These are phyloP conservation scores for Nothoprocta perdicaria DNA, from an alignment of 2,113 vertebrate species.

Conservation along the genomic window DNA sequence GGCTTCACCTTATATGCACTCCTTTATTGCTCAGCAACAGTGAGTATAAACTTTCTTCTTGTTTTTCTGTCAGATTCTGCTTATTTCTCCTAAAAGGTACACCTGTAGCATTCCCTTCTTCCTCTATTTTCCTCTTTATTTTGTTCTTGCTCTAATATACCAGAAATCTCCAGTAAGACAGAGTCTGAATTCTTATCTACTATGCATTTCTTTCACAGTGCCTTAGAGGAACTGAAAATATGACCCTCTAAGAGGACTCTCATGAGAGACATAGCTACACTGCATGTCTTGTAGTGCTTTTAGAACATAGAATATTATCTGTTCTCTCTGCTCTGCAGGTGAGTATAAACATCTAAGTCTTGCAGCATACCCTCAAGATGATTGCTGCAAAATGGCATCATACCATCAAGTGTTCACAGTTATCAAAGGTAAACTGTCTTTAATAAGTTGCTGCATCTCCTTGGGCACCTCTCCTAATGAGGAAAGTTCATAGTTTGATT, in stretches of 20 bases:
- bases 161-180: not conserved
- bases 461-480: not conserved
- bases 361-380: not conserved
- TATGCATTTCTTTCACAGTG: not conserved
- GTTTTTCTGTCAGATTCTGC: not conserved
- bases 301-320: not conserved
- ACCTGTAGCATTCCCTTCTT: not conserved
- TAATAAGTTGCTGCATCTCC: not conserved
- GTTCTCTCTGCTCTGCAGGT: not conserved
- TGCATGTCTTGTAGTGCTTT: not conserved
- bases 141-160: not conserved
- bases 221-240: not conserved
- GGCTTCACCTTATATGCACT: not conserved
- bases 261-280: not conserved
- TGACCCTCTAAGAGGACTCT: not conserved
- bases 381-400: not conserved
- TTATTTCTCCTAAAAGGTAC: not conserved
- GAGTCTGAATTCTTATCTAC: not conserved
- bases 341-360: not conserved
- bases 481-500: not conserved
- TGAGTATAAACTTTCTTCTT: not conserved
- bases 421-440: constrained; percentile 7
- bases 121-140: not conserved
- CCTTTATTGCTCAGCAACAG: not conserved
- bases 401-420: not conserved